Evolutionary conservation across 2,888 invertebrate species (phyloP), one percentile per base, ranked within the genome.

Genomic region (Cataglyphis livida): DNA sequence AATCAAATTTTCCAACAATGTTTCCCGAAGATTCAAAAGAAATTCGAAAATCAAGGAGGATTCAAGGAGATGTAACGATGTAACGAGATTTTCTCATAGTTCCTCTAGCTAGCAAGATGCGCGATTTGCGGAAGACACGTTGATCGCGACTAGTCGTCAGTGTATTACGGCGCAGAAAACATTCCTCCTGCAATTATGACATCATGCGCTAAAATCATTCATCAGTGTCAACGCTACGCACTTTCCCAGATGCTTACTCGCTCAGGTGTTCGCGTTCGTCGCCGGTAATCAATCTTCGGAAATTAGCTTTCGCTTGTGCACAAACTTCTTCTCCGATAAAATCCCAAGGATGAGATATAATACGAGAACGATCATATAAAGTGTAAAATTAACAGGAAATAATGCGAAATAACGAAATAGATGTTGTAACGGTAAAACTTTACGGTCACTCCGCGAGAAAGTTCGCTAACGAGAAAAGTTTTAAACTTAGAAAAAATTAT

Each of bases 231-330:
- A 79, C 68, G 66, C 66, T 28, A 28, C 21, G 41, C 12, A 18
- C 68, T 78, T 78, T 78, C 51, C 68, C 41, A 59, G 44, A 18
- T 28, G 66, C 66, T 59, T 38, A 54, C 18, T 64, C 75, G 75
- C 54, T 54, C 28, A 38, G 21, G 38, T 65, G 38, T 76, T 64
- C 35, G 70, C 83, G 76, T 74, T 41, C 73, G 35, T 70, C 75
- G 75, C 38, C 73, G 71, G 84, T 78, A 70, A 85, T 85, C 85
- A 78, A 85, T 81, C 81, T 81, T 54, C 57, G 65, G 61, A 61
- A 79, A 79, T 70, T 79, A 79, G 59, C 70, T 70, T 70, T 70
- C 41, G 78, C 44, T 79, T 48, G 70, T 70, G 59, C 44, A 59
- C n/a, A 79, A 70, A 70, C 70, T 68, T 28, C 35, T 44, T 9